Conservation (phyloP, 2,797 vertebrate genomes). For the Astyanax mexicanus region DNA sequence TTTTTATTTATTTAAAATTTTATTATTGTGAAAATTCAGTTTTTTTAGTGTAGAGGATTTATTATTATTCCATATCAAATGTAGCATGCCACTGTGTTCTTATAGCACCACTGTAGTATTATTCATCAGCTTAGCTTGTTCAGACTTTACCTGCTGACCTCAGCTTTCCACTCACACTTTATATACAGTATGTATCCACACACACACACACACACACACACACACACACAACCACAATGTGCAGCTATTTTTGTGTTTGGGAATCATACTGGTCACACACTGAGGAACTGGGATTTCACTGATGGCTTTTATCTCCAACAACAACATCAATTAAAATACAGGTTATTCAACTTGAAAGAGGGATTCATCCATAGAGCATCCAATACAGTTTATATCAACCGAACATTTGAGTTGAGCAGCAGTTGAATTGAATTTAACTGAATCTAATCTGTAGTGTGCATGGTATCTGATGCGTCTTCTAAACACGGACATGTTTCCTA, state of each 20-base stretch:
- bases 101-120: background rate
- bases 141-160: background rate
- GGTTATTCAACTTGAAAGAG: no score
- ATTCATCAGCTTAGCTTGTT: background rate
- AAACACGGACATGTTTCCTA: conserved; percentile 41
- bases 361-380: no score
- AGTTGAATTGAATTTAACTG: background rate
- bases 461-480: conserved; percentile 14
- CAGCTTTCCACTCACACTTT: conserved; percentile 14
- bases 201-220: conserved; percentile 31
- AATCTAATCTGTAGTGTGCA: background rate
- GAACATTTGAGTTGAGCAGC: background rate
- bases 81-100: background rate
- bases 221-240: background rate
- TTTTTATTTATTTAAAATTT: background rate
- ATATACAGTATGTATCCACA: conserved; percentile 1
- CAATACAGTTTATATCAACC: no score
- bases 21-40: background rate
- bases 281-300: conserved; percentile 3
- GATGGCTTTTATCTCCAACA: no score
- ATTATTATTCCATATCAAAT: background rate
- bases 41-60: no score
- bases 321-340: no score
- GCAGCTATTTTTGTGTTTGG: background rate
- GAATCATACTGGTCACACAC: background rate